Conservation (phyloP, 2,888 invertebrate genomes). For the Drosophila helvetica region DNA sequence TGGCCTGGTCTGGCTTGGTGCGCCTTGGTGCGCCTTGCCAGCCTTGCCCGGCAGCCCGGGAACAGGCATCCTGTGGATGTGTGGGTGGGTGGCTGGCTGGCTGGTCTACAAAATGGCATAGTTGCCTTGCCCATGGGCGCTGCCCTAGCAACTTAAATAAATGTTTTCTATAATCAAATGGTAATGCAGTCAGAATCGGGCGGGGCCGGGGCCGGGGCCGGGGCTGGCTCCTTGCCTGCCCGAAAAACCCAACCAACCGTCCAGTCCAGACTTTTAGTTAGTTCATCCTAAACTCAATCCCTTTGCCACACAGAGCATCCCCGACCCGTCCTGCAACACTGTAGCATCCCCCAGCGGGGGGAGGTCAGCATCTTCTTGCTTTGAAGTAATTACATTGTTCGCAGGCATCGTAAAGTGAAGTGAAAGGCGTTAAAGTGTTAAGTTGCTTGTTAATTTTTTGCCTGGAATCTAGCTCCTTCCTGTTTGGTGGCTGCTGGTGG, state of each 20-base stretch:
- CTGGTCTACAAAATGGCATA: constrained; percentile 39
- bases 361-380: constrained; percentile 57
- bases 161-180: constrained; percentile 79
- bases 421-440: constrained; percentile 80
- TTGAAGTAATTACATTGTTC: constrained; percentile 79
- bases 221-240: constrained; percentile 5
- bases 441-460: constrained; percentile 79
- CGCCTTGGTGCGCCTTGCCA: too few relatives aligned
- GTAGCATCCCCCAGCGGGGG: constrained; percentile 9
- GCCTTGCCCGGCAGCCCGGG: constrained; percentile 7
- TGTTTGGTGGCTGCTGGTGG: constrained; percentile 11
- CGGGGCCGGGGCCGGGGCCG: constrained; percentile 5
- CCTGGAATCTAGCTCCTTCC: constrained; percentile 23
- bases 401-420: constrained; percentile 74
- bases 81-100: constrained; percentile 6
- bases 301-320: background rate
- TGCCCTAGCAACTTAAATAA: constrained; percentile 61
- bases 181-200: constrained; percentile 63
- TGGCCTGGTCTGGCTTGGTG: constrained; percentile 35
- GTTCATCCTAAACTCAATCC: constrained; percentile 27
- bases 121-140: constrained; percentile 32
- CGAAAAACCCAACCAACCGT: constrained; percentile 57
- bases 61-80: background rate
- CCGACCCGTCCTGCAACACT: background rate
- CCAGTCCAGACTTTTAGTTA: constrained; percentile 41